phyloP scores from a whole-genome alignment of 2,797 vertebrate genomes.

The Staurois parvus region DNA sequence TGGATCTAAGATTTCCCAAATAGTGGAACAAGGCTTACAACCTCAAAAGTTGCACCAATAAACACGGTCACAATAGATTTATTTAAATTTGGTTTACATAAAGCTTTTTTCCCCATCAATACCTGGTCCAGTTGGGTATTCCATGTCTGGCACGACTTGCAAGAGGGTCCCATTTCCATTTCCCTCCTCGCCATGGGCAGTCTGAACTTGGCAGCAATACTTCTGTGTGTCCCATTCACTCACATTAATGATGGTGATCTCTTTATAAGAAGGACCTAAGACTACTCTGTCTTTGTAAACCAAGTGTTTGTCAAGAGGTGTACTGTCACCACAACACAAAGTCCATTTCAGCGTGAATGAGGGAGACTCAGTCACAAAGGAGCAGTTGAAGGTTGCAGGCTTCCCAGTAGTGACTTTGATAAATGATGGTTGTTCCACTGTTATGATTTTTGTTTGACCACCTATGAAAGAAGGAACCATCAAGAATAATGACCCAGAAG shows the following conservation, averaged over 20 bases:
- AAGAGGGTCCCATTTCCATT: constrained; percentile 16
- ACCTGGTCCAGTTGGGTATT: too few relatives aligned
- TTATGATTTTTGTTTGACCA: neutral
- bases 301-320: neutral
- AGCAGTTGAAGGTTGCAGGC: constrained; percentile 4
- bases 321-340: neutral
- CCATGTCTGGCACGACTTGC: neutral
- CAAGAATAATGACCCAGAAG: too few relatives aligned
- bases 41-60: too few relatives aligned
- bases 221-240: constrained; percentile 23
- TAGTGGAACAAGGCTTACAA: too few relatives aligned
- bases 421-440: neutral
- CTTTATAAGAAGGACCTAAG: neutral
- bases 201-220: constrained; percentile 24
- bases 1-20: too few relatives aligned
- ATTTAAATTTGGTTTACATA: too few relatives aligned
- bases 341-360: constrained; percentile 10
- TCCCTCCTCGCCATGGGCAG: neutral
- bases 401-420: neutral
- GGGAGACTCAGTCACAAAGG: neutral
- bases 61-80: too few relatives aligned
- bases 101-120: too few relatives aligned
- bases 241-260: constrained; percentile 12
- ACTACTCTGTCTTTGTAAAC: constrained; percentile 24
- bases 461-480: neutral